These are phyloP conservation scores for Ooceraea biroi DNA, from an alignment of 1,140 invertebrate genomes.

Conservation along the genomic window DNA sequence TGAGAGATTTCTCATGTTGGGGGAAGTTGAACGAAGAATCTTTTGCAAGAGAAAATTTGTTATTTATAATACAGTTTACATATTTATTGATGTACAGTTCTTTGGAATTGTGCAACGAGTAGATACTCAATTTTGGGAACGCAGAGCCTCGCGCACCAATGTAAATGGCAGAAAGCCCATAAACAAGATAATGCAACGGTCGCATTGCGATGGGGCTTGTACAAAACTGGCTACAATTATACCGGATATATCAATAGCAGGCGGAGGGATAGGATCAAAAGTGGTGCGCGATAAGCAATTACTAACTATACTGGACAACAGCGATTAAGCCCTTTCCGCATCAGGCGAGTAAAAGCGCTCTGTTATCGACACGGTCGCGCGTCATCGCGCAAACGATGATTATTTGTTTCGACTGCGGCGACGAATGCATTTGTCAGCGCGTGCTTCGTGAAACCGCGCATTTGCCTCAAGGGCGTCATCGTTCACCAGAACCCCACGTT, in stretches of 20 bases:
- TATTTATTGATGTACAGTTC: too few species aligned
- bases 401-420: slow-evolving; percentile 68
- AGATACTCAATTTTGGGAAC: background rate
- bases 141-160: background rate
- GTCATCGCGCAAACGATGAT: slow-evolving; percentile 67
- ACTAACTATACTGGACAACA: slow-evolving; percentile 55
- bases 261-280: slow-evolving; percentile 42
- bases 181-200: background rate
- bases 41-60: too few species aligned
- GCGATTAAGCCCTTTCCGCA: slow-evolving; percentile 56
- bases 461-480: slow-evolving; percentile 70
- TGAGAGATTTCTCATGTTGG: too few species aligned
- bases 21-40: too few species aligned
- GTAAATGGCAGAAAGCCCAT: background rate
- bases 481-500: slow-evolving; percentile 62
- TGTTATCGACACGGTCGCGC: slow-evolving; percentile 65
- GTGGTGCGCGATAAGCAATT: slow-evolving; percentile 59
- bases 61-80: too few species aligned
- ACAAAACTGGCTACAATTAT: slow-evolving; percentile 38
- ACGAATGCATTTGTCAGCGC: slow-evolving; percentile 70
- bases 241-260: slow-evolving; percentile 56
- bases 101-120: background rate
- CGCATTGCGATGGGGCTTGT: slow-evolving; percentile 1
- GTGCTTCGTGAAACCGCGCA: slow-evolving; percentile 68
- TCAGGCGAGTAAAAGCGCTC: slow-evolving; percentile 55